These are phyloP conservation scores for Rhegmatorhina hoffmannsi DNA, from an alignment of 2,113 vertebrate genomes.

Conservation along the genomic window DNA sequence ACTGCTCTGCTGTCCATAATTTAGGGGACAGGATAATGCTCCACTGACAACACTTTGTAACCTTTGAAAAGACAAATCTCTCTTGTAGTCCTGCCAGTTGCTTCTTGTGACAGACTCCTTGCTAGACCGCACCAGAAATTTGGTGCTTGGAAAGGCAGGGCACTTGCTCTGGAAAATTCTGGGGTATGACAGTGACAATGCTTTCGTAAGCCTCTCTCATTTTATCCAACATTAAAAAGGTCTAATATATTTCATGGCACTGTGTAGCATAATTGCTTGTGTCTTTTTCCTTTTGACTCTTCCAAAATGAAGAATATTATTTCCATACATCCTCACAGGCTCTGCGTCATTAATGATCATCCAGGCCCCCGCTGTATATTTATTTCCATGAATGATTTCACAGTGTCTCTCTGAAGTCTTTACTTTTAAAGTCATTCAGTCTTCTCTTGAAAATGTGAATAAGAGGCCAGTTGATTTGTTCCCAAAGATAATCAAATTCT, in stretches of 20 bases:
- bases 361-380: not conserved
- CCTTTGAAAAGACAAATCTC: not conserved
- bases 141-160: not conserved
- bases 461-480: not conserved
- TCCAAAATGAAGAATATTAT: not conserved
- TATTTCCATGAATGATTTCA: not conserved
- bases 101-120: not conserved
- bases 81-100: not conserved
- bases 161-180: not conserved
- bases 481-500: not conserved
- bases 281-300: not conserved
- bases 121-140: not conserved
- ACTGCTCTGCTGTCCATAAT: not conserved
- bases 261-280: not conserved
- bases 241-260: not conserved
- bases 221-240: not conserved
- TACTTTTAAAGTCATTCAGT: not conserved
- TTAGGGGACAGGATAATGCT: not conserved
- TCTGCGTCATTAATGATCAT: not conserved
- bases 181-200: not conserved
- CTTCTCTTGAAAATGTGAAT: not conserved
- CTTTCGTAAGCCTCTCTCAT: not conserved
- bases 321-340: not conserved
- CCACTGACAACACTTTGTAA: not conserved
- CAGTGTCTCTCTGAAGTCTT: not conserved